Evolutionary conservation across 1,140 invertebrate species (phyloP), one percentile per base, ranked within the genome.

Genomic region (Temnothorax curvispinosus): DNA sequence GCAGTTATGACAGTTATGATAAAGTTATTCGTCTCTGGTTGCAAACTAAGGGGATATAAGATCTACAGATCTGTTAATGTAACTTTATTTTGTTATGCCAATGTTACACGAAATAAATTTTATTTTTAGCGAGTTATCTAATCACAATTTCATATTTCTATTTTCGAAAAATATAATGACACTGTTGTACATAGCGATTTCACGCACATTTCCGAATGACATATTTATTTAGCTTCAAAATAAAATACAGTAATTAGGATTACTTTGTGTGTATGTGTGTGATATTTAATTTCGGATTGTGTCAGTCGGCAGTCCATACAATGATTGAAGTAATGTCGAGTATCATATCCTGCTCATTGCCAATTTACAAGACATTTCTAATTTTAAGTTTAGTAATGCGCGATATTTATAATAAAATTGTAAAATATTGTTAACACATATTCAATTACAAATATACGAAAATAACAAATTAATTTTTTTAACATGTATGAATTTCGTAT

Each of bases 241-340:
- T 86, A 92, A 92, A 84, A 77, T 92, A 89, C 65, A 92, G 75
- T 88, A 60, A 86, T 77, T 71, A 88, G 65, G 35, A 90, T 89
- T 76, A 87, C 52, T 78, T 88, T 92, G 90, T 44, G 47, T 78
- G 44, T 78, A 11, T 78, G 50, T 93, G 27, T 32, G 80, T 92
- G 89, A 88, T 85, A 92, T 89, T 88, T 64, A 88, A 89, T 87
- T 90, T 91, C 54, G 47, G 89, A 54, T 91, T 92, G 88, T 93
- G 92, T 90, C 93, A 91, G 93, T 95, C 92, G 89, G 91, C 91
- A 92, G 94, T 94, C 94, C 91, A 88, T 93, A 89, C 74, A 87
- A 85, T 89, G 87, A 87, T 84, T 80, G n/a, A 91, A 88, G 89
- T 92, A 90, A 84, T 89, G 86, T 93, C 90, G 71, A 81, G 71